Conservation (phyloP, 1,140 invertebrate species). For the Parasteatoda tepidariorum region DNA sequence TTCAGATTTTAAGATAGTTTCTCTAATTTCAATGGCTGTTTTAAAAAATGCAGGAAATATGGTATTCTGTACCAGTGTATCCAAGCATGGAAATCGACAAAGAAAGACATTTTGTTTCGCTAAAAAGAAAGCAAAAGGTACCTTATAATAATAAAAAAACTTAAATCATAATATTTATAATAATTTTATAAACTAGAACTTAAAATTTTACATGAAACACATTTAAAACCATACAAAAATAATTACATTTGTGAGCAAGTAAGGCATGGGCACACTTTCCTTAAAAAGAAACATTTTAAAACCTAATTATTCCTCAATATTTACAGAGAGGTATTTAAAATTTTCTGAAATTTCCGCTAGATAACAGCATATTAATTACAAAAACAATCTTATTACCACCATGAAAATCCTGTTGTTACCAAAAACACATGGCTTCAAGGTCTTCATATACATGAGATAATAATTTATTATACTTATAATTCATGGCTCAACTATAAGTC, state of each 20-base stretch:
- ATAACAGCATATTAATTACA: too few species aligned
- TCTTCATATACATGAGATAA: too few species aligned
- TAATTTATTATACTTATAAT: too few species aligned
- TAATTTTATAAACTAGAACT: not conserved
- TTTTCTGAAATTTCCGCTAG: too few species aligned
- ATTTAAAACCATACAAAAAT: not conserved
- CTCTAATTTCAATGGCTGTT: slow-evolving; percentile 16
- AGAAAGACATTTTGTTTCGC: not conserved
- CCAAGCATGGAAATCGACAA: not conserved
- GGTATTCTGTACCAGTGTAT: not conserved
- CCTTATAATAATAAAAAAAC: not conserved
- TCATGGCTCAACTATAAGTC: too few species aligned
- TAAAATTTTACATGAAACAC: not conserved
- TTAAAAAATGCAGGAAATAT: not conserved
- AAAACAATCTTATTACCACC: too few species aligned
- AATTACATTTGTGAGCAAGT: not conserved
- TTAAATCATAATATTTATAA: not conserved
- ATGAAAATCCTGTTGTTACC: too few species aligned
- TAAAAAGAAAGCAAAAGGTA: not conserved
- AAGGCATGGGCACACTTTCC: not conserved
- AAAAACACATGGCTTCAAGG: too few species aligned
- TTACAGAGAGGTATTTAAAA: too few species aligned
- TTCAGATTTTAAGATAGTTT: slow-evolving; percentile 25
- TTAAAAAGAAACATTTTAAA: not conserved
- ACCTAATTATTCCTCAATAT: too few species aligned